These are phyloP conservation scores for Pectinophora gossypiella DNA, from an alignment of 1,140 invertebrate species.

Conservation along the genomic window DNA sequence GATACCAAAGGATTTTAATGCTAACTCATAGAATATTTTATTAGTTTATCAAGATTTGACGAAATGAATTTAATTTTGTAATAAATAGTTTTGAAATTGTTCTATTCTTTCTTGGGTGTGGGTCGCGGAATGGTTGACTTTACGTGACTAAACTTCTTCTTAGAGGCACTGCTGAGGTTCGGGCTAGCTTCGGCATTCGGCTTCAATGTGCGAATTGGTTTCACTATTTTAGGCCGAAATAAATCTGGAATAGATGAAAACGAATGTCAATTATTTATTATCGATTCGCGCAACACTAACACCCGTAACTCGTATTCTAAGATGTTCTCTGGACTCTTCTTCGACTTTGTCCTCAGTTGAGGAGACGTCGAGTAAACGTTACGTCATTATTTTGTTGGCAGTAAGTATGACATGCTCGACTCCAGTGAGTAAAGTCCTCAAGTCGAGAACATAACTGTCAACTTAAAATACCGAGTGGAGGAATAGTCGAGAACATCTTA, in stretches of 20 bases:
- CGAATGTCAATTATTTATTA: no score
- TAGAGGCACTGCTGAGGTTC: slow-evolving; percentile 38
- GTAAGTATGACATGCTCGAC: no score
- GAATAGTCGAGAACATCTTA: no score
- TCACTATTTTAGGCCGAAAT: slow-evolving; percentile 42
- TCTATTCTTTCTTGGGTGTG: slow-evolving; percentile 12
- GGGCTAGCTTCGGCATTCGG: slow-evolving; percentile 29
- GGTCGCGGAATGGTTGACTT: slow-evolving; percentile 66
- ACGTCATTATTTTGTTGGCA: no score
- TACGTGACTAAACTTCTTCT: slow-evolving; percentile 53
- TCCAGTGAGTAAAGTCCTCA: no score
- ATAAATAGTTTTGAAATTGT: slow-evolving; percentile 4
- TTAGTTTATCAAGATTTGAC: background rate
- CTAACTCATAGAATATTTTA: background rate
- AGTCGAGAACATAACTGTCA: no score
- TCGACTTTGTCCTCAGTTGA: no score
- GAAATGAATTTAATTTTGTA: background rate
- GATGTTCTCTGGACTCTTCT: no score
- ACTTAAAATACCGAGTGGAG: no score
- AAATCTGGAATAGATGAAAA: slow-evolving; percentile 41
- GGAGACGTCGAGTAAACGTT: no score
- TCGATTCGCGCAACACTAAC: background rate
- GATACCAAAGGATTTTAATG: background rate
- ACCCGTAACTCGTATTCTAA: no score
- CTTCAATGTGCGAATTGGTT: slow-evolving; percentile 28